These are phyloP conservation scores for Peucedramus taeniatus DNA, from an alignment of 2,113 vertebrate genomes.

Conservation along the genomic window DNA sequence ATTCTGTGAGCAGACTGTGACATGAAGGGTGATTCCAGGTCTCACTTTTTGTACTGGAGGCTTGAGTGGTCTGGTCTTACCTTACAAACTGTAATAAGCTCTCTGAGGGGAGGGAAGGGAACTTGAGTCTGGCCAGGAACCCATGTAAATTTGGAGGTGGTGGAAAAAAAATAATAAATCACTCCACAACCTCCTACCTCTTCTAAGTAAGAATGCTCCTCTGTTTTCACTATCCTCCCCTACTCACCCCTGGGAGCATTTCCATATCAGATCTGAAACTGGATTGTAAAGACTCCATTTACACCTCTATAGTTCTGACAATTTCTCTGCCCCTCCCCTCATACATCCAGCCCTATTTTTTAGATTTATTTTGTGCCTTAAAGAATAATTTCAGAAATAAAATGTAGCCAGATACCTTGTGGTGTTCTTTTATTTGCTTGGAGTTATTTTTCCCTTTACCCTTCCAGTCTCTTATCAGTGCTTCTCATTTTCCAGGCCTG, in stretches of 20 bases:
- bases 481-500: not conserved
- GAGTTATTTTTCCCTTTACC: conserved; percentile 11
- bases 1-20: not conserved
- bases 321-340: not conserved
- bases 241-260: not conserved
- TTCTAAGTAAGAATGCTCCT: not conserved
- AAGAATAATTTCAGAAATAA: conserved; percentile 66
- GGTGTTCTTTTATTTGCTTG: conserved; percentile 33
- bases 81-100: not conserved
- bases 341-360: conserved; percentile 46
- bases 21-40: not conserved
- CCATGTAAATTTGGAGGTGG: not conserved
- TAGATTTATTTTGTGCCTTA: conserved; percentile 80
- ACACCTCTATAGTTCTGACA: not conserved
- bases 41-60: not conserved
- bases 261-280: not conserved
- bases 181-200: not conserved
- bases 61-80: not conserved
- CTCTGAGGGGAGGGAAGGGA: not conserved
- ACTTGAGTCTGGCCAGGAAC: not conserved
- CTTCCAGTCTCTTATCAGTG: not conserved
- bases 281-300: conserved; percentile 8
- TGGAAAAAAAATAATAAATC: not conserved
- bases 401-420: conserved; percentile 62
- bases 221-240: not conserved